Evolutionary conservation across 2,888 invertebrate species (phyloP), one percentile per base, ranked within the genome.

Genomic region (Lycia hirtaria): DNA sequence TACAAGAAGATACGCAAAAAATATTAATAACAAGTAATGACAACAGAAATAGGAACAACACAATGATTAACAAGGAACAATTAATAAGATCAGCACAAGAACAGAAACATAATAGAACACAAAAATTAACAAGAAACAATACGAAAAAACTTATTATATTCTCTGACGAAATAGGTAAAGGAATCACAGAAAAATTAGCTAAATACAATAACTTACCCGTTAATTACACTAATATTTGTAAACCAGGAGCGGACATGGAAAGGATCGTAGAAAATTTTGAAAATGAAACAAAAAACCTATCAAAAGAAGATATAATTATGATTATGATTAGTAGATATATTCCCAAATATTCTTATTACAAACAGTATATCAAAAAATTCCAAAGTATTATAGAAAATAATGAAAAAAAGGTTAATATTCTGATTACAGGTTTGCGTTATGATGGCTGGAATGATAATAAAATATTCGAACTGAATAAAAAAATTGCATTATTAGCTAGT

Each of bases 131-230:
- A 26, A 26, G 9, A 26, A 6, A 2, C 1, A 26, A 7, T 5
- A 6, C 5, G 10, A 26, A 26, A 26, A 14, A 14, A 41, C 14
- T 4, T 17, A 26, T 41, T 2, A 24, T 43, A 12, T 5, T 43
- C 3, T 43, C 43, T 4, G 43, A 43, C 19, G 43, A 43, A 17
- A 43, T 43, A 30, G 43, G 43, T 30, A 28, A 19, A 30, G 43
- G 19, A 17, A 15, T 43, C 5, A 17, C n/a, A n/a, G 4, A n/a
- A 9, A 26, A 43, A 5, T 4, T 43, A 17, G 10, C 15, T 1
- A 22, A 17, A 10, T 3, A 4, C 5, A 30, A 17, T 14, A 4
- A 28, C n/a, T 17, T 19, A 28, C 10, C n/a, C 17, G 28, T 30
- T 6, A 28, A 6, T 15, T 17, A 30, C 6, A 17, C 22, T 14